These are phyloP conservation scores for Scophthalmus maximus DNA, from an alignment of 2,113 vertebrate genomes.

Conservation along the genomic window DNA sequence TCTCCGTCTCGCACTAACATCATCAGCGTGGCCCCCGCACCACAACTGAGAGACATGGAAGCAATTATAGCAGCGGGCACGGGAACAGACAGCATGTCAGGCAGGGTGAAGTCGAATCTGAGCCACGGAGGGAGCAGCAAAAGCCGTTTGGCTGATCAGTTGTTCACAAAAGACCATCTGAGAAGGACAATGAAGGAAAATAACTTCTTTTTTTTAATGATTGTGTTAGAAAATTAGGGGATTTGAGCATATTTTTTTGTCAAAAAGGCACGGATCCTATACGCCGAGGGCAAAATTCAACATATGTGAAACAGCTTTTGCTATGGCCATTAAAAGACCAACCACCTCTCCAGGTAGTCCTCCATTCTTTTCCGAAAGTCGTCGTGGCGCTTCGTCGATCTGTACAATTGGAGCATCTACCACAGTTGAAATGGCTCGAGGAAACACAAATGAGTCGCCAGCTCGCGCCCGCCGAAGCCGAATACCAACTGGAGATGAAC, in stretches of 20 bases:
- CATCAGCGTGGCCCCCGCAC: slow-evolving; percentile 53
- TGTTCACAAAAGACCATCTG: slow-evolving; percentile 29
- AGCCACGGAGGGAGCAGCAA: slow-evolving; percentile 37
- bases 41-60: slow-evolving; percentile 78
- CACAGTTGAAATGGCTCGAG: too few relatives aligned
- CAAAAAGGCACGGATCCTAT: not conserved
- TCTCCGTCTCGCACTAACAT: slow-evolving; percentile 61
- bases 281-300: not conserved
- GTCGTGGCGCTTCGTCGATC: too few relatives aligned
- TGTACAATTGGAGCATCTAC: too few relatives aligned
- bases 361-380: too few relatives aligned
- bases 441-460: too few relatives aligned
- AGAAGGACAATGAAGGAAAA: not conserved
- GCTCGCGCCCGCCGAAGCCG: too few relatives aligned
- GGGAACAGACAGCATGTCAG: slow-evolving; percentile 52
- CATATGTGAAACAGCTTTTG: too few relatives aligned
- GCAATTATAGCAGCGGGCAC: slow-evolving; percentile 73
- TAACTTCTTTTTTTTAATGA: not conserved
- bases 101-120: slow-evolving; percentile 51
- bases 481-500: too few relatives aligned
- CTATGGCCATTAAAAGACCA: too few relatives aligned
- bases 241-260: not conserved
- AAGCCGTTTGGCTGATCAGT: slow-evolving; percentile 45
- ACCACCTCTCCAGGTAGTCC: too few relatives aligned
- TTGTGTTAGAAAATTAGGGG: not conserved